Evolutionary conservation across 1,140 invertebrate species (phyloP).

Genomic region (Augochlora pura): DNA sequence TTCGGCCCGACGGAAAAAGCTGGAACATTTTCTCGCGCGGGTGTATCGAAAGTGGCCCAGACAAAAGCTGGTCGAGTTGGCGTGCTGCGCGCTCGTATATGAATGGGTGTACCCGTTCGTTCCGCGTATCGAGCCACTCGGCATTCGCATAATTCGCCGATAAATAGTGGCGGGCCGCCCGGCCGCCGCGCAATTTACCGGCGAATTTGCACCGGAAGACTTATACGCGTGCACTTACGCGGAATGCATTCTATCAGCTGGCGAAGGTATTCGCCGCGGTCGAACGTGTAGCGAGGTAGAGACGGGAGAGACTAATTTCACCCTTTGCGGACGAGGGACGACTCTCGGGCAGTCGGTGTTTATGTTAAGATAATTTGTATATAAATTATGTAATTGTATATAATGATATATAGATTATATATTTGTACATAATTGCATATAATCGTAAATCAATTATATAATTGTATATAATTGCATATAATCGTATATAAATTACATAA

Average conservation of each 20-base stretch:
- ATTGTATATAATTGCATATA: too few species aligned
- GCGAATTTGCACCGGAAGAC: slow-evolving; percentile 49
- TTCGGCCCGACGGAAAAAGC: not conserved
- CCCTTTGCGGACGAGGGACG: too few species aligned
- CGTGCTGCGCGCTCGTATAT: slow-evolving; percentile 22
- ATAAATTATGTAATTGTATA: too few species aligned
- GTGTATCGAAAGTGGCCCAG: slow-evolving; percentile 22
- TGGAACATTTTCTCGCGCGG: not conserved
- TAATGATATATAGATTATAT: too few species aligned
- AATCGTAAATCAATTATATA: too few species aligned
- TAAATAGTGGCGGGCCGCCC: slow-evolving; percentile 50
- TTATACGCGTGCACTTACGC: slow-evolving; percentile 53
- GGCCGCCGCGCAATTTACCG: slow-evolving; percentile 44
- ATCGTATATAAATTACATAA: too few species aligned
- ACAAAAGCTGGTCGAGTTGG: slow-evolving; percentile 18
- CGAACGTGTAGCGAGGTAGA: too few species aligned
- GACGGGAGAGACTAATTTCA: too few species aligned
- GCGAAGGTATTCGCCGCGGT: not conserved
- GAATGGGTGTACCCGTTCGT: slow-evolving; percentile 36
- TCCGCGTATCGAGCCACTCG: slow-evolving; percentile 39
- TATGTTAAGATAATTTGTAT: too few species aligned
- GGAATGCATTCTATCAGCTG: slow-evolving; percentile 41
- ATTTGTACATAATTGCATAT: too few species aligned
- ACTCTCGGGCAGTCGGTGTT: too few species aligned
- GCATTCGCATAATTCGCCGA: slow-evolving; percentile 54